Conservation (phyloP, 2,888 invertebrate genomes). For the Ischnura elegans region DNA sequence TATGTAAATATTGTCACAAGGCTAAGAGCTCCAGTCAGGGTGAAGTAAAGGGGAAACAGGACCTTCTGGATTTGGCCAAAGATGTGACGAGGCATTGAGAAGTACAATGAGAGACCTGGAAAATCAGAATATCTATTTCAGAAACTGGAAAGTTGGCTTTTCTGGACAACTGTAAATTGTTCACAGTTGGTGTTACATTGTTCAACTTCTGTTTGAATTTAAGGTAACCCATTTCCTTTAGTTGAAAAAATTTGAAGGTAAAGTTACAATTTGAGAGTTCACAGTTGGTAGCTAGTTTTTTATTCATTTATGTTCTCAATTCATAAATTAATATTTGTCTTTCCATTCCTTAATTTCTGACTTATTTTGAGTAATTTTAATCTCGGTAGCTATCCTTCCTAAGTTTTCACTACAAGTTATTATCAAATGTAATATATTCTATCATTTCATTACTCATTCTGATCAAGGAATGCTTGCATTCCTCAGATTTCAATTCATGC, state of each 20-base stretch:
- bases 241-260: not conserved
- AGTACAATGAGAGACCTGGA: constrained; percentile 92
- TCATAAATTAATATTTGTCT: too few species aligned
- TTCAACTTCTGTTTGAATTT: not conserved
- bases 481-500: too few species aligned
- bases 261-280: not conserved
- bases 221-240: not conserved
- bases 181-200: not conserved
- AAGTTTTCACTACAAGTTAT: too few species aligned
- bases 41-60: constrained; percentile 92
- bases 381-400: too few species aligned
- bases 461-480: too few species aligned
- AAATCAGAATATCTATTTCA: too few species aligned
- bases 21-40: constrained; percentile 87
- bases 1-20: constrained; percentile 87
- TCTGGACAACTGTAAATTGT: too few species aligned
- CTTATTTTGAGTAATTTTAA: not conserved
- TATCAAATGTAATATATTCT: too few species aligned
- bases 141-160: constrained; percentile 72
- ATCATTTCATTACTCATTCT: too few species aligned
- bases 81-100: constrained; percentile 90
- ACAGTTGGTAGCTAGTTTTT: too few species aligned
- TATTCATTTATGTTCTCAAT: not conserved
- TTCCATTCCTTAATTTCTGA: not conserved
- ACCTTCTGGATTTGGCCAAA: constrained; percentile 93